Evolutionary conservation across 2,797 vertebrate genomes (phyloP), one percentile per base, ranked within the genome.

Genomic region (Lates japonicus): DNA sequence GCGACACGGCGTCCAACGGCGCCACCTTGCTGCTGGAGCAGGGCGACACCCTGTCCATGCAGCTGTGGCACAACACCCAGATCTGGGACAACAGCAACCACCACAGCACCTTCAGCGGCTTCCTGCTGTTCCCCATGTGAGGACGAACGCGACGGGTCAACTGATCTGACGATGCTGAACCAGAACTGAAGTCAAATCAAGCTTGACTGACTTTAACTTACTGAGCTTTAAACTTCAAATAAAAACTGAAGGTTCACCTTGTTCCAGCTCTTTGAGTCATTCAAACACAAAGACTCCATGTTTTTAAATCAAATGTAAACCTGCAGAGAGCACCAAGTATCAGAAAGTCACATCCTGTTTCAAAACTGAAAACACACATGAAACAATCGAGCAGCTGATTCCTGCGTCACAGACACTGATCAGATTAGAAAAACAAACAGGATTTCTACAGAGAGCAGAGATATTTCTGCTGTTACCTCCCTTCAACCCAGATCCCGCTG

Each of bases 31-130:
- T 88, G 83, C 70, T 93, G 76, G 87, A 91, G 74, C 0, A n/a
- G 35, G 92, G 84, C 1, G 91, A 93, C 84, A 61, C 0, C 0
- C 86, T 92, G 13, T 54, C 64, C 25, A 71, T 93, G 82, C 0
- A 55, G 49, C 86, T 93, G 71, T 90, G 83, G 91, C 73, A 78
- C 0, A 31, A 88, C 70, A 90, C 91, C 2, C 92, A 92, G 51
- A 84, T 92, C 83, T 92, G 87, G 85, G 91, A 93, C 88, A 91
- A 92, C 91, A 75, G 75, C 78, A 88, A 89, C 83, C 91, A 87
- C 72, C 89, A 91, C 87, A 93, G 89, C 86, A 92, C 90, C 80
- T 90, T 90, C 90, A 90, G 74, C 0, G 86, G 87, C 70, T 89
- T 90, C 87, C 90, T 91, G 81, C 74, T 93, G 16, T 91, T 87